Conservation (phyloP, 2,113 vertebrate species). For the Asarcornis scutulata region DNA sequence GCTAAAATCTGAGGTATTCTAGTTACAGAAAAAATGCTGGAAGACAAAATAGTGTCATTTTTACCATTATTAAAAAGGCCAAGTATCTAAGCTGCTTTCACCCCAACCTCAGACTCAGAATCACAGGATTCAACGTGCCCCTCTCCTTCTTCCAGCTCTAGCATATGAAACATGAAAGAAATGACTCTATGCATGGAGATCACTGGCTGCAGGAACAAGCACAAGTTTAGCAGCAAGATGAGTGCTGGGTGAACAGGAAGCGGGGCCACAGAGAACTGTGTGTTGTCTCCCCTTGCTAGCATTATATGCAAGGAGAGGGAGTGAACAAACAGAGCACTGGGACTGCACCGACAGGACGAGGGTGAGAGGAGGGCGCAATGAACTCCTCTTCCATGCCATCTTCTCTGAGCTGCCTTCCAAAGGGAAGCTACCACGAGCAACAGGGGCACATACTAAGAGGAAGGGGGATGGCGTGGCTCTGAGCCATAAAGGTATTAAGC, state of each 20-base stretch:
- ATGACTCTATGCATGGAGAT: not conserved
- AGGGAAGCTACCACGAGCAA: not conserved
- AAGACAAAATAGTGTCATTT: not conserved
- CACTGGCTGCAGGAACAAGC: not conserved
- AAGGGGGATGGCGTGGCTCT: not conserved
- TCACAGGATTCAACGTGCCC: not conserved
- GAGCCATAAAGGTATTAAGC: not conserved
- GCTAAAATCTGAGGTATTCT: not conserved
- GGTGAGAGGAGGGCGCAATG: not conserved
- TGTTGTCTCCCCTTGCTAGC: not conserved
- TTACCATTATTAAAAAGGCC: not conserved
- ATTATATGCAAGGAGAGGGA: not conserved
- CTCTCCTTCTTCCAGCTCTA: not conserved
- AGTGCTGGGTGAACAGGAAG: not conserved
- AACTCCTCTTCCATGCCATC: not conserved
- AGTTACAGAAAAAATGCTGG: not conserved
- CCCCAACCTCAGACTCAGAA: not conserved
- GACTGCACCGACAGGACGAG: fast-evolving
- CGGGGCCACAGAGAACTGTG: not conserved
- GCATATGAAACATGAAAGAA: not conserved
- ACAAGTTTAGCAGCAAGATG: not conserved
- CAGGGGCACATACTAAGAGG: not conserved
- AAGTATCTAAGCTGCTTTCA: not conserved
- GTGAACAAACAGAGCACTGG: not conserved
- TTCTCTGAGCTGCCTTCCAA: not conserved